A percentile compares a stretch with the other conserved stretches of the same genome.
Conservation (phyloP, 2,113 vertebrate species). For the Paradisaea rubra region DNA sequence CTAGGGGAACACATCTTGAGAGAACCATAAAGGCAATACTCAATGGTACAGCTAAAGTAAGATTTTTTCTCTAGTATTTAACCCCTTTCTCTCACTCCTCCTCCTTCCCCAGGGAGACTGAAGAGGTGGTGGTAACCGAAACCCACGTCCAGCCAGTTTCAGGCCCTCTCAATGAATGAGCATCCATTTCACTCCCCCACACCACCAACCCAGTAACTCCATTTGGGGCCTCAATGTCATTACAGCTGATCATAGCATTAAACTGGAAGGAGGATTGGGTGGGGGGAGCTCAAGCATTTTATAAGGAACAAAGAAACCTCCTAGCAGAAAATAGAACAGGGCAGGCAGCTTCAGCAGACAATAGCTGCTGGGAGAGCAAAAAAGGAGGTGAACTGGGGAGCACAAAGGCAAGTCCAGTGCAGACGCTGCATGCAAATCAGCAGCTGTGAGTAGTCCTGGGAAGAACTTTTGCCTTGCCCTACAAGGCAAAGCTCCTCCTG, state of each 20-base stretch:
- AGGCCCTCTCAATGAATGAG: background rate
- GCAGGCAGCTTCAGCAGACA: background rate
- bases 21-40: background rate
- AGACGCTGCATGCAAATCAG: background rate
- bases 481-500: background rate
- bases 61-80: background rate
- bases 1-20: background rate
- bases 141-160: accelerated
- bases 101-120: background rate
- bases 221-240: accelerated
- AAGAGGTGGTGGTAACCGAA: background rate
- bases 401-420: background rate
- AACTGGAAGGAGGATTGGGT: background rate
- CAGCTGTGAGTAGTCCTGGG: background rate
- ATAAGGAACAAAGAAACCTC: background rate
- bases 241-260: background rate
- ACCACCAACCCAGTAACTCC: accelerated
- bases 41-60: background rate
- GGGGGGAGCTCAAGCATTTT: background rate
- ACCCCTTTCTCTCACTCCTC: background rate
- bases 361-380: accelerated
- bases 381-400: accelerated
- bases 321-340: background rate
- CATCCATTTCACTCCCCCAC: accelerated
- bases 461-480: background rate